A percentile compares a stretch with the other conserved stretches of the same genome.
phyloP scores from a whole-genome alignment of 2,113 vertebrate species.

The Pyxicephalus adspersus region DNA sequence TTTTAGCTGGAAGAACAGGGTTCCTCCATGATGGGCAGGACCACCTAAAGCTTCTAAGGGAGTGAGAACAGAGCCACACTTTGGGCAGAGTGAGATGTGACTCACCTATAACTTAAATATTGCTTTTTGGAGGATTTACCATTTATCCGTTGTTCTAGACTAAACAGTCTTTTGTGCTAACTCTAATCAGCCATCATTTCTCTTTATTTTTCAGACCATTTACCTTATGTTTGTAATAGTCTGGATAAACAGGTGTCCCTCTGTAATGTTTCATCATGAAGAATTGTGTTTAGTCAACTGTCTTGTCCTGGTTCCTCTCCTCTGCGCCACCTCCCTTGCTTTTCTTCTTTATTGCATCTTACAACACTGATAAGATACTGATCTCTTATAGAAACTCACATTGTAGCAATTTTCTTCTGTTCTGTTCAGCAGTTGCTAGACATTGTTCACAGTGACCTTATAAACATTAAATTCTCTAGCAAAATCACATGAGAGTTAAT shows the following conservation, averaged over 20 bases:
- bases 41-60: no score
- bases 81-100: no score
- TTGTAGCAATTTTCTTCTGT: constrained; percentile 41
- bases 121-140: no score
- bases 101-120: no score
- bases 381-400: constrained; percentile 40
- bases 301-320: constrained; percentile 2
- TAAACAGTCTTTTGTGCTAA: no score
- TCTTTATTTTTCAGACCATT: neutral
- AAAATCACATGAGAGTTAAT: constrained; percentile 41
- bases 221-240: neutral
- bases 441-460: constrained; percentile 47
- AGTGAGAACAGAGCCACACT: no score
- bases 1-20: no score
- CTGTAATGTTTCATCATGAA: neutral
- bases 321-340: constrained; percentile 1
- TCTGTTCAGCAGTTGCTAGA: constrained; percentile 34
- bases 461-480: constrained; percentile 40
- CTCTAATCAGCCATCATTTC: neutral
- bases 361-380: constrained; percentile 48
- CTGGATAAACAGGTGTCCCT: constrained; percentile 17
- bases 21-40: no score
- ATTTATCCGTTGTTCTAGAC: no score
- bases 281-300: constrained; percentile 29
- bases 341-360: constrained; percentile 36